phyloP scores from a whole-genome alignment of 1,140 invertebrate species.

The Drosophila arizonae region DNA sequence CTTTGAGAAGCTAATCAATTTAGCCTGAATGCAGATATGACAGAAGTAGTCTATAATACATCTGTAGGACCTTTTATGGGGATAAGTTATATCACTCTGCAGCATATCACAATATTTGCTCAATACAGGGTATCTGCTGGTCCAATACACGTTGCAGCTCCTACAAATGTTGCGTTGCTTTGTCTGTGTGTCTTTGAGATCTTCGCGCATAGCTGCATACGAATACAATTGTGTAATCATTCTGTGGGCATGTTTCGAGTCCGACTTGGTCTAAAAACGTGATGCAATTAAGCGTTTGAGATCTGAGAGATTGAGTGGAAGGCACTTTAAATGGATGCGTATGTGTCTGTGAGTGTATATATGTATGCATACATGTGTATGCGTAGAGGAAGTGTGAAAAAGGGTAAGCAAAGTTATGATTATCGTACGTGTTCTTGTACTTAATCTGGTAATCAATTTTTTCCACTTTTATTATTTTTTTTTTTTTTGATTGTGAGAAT shows the following conservation, averaged over 20 bases:
- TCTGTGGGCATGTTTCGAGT: constrained; percentile 34
- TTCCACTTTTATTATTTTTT: constrained; percentile 31
- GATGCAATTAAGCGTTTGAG: constrained; percentile 51
- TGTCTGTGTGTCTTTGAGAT: constrained; percentile 13
- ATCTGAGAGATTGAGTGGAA: constrained; percentile 36
- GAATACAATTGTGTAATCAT: constrained; percentile 51
- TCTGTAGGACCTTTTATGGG: too few relatives aligned
- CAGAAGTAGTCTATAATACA: too few relatives aligned
- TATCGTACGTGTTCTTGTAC: constrained; percentile 44
- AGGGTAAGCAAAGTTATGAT: constrained; percentile 49
- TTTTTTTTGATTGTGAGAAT: constrained; percentile 48
- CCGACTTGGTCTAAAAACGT: constrained; percentile 49
- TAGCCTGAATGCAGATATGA: too few relatives aligned
- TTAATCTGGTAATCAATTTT: constrained; percentile 46
- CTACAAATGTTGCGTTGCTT: too few relatives aligned
- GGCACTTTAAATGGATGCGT: constrained; percentile 37
- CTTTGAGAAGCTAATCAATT: too few relatives aligned
- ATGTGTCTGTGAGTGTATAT: not conserved
- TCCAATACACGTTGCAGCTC: too few relatives aligned
- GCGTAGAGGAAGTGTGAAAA: constrained; percentile 34
- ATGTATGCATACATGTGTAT: not conserved
- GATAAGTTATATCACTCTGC: too few relatives aligned
- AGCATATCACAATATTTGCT: too few relatives aligned
- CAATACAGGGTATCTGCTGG: not conserved
- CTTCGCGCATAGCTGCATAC: constrained; percentile 22